These are phyloP conservation scores for Oikopleura vanhoeffeni DNA, from an alignment of 23 tunicate genomes.

Conservation along the genomic window DNA sequence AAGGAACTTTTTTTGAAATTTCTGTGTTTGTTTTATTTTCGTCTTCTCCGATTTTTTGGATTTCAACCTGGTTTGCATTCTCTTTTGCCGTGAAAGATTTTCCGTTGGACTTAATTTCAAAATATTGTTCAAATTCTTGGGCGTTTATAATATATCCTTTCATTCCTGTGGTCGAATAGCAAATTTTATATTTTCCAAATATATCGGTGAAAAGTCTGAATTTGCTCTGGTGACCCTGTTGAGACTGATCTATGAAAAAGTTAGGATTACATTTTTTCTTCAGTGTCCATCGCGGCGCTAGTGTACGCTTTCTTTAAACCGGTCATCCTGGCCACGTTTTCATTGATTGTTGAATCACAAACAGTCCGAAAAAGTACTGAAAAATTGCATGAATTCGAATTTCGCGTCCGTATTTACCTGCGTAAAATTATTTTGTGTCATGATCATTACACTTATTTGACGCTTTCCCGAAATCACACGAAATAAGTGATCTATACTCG, in stretches of 20 bases:
- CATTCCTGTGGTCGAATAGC: neutral
- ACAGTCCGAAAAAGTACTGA: neutral
- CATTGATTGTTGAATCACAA: neutral
- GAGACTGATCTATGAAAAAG: neutral
- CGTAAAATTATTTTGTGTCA: conserved; percentile 13
- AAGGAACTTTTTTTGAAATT: too few relatives aligned
- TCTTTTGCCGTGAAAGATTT: too few relatives aligned
- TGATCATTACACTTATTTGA: neutral
- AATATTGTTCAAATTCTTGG: too few relatives aligned
- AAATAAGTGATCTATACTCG: neutral
- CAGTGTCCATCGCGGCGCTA: neutral
- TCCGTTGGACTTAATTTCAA: too few relatives aligned
- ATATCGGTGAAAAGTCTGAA: conserved; percentile 1
- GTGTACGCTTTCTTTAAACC: neutral
- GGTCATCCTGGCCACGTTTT: neutral
- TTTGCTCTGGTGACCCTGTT: neutral
- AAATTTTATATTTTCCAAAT: neutral
- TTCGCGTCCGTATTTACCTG: neutral
- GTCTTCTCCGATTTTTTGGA: too few relatives aligned
- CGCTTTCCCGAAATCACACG: neutral
- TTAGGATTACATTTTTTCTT: neutral
- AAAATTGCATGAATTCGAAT: neutral
- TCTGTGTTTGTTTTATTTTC: too few relatives aligned
- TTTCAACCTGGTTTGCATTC: too few relatives aligned
- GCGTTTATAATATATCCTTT: conserved; percentile 4